A percentile compares a stretch with the other conserved stretches of the same genome.
phyloP scores from a whole-genome alignment of 2,113 vertebrate species.

The Actenoides hombroni region DNA sequence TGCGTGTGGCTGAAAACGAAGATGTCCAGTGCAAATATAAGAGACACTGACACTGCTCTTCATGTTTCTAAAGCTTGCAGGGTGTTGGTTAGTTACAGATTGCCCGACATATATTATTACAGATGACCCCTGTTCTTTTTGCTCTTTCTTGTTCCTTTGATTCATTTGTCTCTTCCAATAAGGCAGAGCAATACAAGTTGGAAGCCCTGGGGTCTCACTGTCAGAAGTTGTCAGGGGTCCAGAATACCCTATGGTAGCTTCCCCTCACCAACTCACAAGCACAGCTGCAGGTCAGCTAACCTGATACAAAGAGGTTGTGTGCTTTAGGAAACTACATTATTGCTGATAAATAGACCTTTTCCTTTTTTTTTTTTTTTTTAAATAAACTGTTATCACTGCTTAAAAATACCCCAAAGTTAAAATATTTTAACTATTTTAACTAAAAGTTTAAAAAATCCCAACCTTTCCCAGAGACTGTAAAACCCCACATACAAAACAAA shows the following conservation, averaged over 20 bases:
- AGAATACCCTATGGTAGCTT: neutral
- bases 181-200: neutral
- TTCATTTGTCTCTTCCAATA: neutral
- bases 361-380: neutral
- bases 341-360: neutral
- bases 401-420: neutral
- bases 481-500: neutral
- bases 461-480: neutral
- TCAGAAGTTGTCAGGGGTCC: neutral
- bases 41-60: neutral
- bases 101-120: neutral
- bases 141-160: neutral
- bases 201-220: neutral
- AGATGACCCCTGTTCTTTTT: neutral
- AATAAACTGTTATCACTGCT: neutral
- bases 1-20: neutral
- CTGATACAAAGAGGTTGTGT: neutral
- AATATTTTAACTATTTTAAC: neutral
- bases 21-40: neutral
- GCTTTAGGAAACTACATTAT: neutral
- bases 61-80: neutral
- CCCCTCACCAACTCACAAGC: neutral
- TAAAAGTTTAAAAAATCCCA: neutral
- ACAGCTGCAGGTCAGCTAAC: neutral
- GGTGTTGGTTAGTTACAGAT: neutral